Conservation (phyloP, 2,888 invertebrate genomes). For the Sinhomidia bicolor region DNA sequence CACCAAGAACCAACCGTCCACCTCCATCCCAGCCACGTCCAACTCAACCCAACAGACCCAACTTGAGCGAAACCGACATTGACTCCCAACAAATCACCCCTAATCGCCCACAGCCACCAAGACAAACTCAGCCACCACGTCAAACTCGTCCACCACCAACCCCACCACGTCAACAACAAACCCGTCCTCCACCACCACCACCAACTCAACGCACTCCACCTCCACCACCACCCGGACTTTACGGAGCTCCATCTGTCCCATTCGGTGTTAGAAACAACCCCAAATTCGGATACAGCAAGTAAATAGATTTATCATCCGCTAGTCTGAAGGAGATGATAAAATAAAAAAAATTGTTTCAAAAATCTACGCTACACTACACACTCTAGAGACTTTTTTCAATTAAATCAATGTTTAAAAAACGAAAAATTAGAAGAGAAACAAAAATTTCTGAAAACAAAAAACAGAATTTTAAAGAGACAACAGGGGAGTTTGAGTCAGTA, state of each 20-base stretch:
- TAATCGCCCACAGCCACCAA: conserved; percentile 41
- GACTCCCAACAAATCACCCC: conserved; percentile 78
- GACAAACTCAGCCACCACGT: conserved; percentile 54
- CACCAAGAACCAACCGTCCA: conserved; percentile 81
- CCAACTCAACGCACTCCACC: conserved; percentile 59
- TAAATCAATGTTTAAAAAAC: neutral
- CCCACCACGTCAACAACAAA: conserved; percentile 59
- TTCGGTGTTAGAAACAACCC: conserved; percentile 79
- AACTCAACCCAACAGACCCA: conserved; percentile 54
- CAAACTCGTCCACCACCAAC: conserved; percentile 43
- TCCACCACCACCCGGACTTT: conserved; percentile 75
- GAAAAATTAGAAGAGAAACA: neutral
- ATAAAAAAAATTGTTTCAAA: conserved; percentile 18
- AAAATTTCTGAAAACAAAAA: neutral
- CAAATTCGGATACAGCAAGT: conserved; percentile 79
- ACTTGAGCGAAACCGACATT: conserved; percentile 62
- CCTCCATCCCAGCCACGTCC: neutral
- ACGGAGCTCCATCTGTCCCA: conserved; percentile 78
- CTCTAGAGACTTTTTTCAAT: conserved; percentile 38
- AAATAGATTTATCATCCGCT: conserved; percentile 57
- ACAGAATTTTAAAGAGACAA: neutral
- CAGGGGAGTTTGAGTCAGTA: conserved; percentile 61
- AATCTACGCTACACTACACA: conserved; percentile 34
- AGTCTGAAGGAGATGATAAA: conserved; percentile 23
- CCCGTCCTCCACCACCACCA: conserved; percentile 55